Evolutionary conservation across 1,140 invertebrate species (phyloP), one percentile per base, ranked within the genome.

Genomic region (Drosophila ironensis): DNA sequence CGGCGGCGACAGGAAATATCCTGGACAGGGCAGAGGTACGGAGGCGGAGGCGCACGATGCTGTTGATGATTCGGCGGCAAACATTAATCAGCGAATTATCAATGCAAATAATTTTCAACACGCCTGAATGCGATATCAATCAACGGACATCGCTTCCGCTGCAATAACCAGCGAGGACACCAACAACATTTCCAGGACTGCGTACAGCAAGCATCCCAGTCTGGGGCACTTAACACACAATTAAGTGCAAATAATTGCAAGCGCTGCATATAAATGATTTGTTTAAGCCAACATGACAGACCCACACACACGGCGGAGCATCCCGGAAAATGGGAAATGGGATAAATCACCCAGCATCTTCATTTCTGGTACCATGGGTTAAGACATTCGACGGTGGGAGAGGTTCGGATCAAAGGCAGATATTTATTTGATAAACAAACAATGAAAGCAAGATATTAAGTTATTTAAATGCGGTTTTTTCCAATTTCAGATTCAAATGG

Each of bases 101-200:
- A 86, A 86, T 86, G 80, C 80, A 86, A 86, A 86, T 86, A 86
- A 86, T 86, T 86, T 86, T 75, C 80, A 86, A 77, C 81, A 86
- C 74, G 80, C 80, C 74, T 80, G 78, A 84, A 78, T 86, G 80
- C 80, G 80, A 86, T 86, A 86, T 86, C 80, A 86, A 86, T 86
- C 80, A 86, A 86, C 74, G 80, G 50, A 54, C 77, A 82, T 77
- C 77, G 69, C 69, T 82, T 82, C 77, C 77, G 72, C 77, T 76
- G 77, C 72, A 76, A 70, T 72, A 74, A 28, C 61, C 61, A 40
- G 27, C 67, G 41, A 53, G 35, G 48, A 54, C 44, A 45, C 30
- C 57, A 63, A 61, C 59, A 63, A 61, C 59, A 63, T 24, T 14
- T 38, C 33, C 41, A 27, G 25, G 4, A 19, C 22, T 7, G 33